A percentile compares a stretch with the other conserved stretches of the same genome.
These are phyloP conservation scores for Perognathus longimembris DNA, from an alignment of 2,113 vertebrate genomes.

Conservation along the genomic window DNA sequence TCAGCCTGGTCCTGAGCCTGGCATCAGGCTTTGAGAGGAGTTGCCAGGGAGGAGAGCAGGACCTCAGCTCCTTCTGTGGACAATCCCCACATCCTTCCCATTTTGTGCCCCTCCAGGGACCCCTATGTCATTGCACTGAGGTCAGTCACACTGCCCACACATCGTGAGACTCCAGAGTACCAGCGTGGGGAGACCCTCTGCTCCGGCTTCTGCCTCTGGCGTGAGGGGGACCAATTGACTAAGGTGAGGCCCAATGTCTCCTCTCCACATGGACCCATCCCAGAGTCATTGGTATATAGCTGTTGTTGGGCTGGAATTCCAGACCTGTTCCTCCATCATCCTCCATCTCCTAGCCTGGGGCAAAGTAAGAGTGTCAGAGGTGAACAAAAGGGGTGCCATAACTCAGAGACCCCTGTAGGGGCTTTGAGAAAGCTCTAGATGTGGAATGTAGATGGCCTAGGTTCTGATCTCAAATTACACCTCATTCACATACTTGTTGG, in stretches of 20 bases:
- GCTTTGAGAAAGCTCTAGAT: neutral
- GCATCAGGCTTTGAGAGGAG: accelerated
- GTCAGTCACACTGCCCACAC: constrained; percentile 93
- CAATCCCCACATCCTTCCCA: neutral
- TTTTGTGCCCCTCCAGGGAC: constrained; percentile 87
- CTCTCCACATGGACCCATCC: neutral
- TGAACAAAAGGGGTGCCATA: neutral
- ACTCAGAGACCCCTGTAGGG: neutral
- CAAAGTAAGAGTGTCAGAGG: neutral
- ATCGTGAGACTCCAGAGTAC: constrained; percentile 84
- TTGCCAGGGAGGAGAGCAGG: neutral
- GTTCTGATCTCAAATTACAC: neutral
- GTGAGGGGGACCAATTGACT: constrained; percentile 87
- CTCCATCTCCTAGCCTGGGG: neutral
- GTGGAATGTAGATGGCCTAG: neutral
- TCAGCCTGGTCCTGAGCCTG: neutral
- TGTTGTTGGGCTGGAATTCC: neutral
- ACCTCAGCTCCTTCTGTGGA: neutral
- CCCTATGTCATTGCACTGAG: constrained; percentile 95
- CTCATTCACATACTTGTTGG: neutral
- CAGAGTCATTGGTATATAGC: accelerated
- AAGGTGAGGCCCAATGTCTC: constrained; percentile 87
- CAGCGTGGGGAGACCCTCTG: constrained; percentile 93
- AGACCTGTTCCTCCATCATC: neutral
- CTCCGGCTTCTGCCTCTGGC: constrained; percentile 95